A percentile compares a stretch with the other conserved stretches of the same genome.
Conservation (phyloP, 2,888 invertebrate species). For the Agriopis marginaria region DNA sequence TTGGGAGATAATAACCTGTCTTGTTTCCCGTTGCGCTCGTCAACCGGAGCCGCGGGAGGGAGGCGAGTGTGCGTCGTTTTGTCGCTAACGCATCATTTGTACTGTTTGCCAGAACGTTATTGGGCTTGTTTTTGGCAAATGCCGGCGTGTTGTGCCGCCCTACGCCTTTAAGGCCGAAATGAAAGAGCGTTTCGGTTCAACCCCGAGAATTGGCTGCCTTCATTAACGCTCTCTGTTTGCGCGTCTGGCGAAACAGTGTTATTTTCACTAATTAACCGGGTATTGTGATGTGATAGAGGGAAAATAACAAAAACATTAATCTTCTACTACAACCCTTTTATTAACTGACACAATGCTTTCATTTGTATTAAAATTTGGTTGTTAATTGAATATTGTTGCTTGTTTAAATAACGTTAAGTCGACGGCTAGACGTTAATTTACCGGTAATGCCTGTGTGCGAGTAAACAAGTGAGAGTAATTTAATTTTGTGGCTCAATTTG, state of each 20-base stretch:
- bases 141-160: constrained; percentile 73
- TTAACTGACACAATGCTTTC: constrained; percentile 52
- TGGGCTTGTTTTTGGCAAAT: constrained; percentile 84
- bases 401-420: constrained; percentile 32
- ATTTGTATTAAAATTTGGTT: constrained; percentile 53
- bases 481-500: constrained; percentile 77
- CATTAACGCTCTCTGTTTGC: constrained; percentile 82
- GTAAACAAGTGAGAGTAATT: constrained; percentile 60
- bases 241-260: constrained; percentile 82
- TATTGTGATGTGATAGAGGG: constrained; percentile 75
- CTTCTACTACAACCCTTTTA: constrained; percentile 56
- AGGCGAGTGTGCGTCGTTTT: constrained; percentile 70
- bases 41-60: constrained; percentile 58
- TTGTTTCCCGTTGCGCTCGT: constrained; percentile 78
- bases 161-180: constrained; percentile 73
- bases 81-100: constrained; percentile 84
- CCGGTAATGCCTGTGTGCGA: constrained; percentile 44
- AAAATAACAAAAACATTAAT: constrained; percentile 73
- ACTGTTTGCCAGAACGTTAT: constrained; percentile 83
- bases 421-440: constrained; percentile 40
- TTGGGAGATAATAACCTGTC: constrained; percentile 84
- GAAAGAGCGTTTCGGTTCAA: constrained; percentile 77
- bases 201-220: constrained; percentile 78
- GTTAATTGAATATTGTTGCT: constrained; percentile 43
- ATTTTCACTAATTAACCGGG: constrained; percentile 82